These are phyloP conservation scores for Tipula lateralis DNA, from an alignment of 2,888 invertebrate species.

Conservation along the genomic window DNA sequence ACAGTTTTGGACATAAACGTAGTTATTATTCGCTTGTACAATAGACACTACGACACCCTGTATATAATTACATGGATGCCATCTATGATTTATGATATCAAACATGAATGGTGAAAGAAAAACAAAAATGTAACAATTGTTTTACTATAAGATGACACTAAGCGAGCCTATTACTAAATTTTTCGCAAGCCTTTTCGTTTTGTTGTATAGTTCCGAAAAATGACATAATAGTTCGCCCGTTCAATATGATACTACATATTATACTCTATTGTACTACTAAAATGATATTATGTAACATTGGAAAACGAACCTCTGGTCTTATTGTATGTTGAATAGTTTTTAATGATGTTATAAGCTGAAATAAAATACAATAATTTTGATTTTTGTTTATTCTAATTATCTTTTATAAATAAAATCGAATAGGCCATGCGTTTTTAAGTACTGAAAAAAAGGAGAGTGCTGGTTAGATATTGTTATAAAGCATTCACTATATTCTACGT, in stretches of 20 bases:
- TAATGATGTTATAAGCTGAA: neutral
- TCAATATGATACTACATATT: neutral
- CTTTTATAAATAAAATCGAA: neutral
- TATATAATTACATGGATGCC: neutral
- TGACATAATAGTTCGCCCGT: no score
- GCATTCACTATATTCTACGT: neutral
- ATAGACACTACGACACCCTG: no score
- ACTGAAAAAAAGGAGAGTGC: neutral
- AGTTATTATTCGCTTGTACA: no score
- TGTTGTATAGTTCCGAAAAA: no score
- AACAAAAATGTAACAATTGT: neutral
- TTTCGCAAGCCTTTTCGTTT: no score
- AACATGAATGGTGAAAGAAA: neutral
- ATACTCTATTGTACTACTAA: neutral
- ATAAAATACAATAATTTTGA: conserved; percentile 5
- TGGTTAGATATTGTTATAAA: neutral
- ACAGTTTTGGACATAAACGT: no score
- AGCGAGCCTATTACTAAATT: no score
- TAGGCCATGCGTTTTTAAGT: neutral
- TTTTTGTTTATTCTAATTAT: neutral
- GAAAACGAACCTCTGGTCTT: conserved; percentile 8
- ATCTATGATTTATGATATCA: neutral
- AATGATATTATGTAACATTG: conserved; percentile 13
- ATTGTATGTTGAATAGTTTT: neutral
- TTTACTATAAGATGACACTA: neutral